Evolutionary conservation across 2,888 invertebrate genomes (phyloP).

Genomic region (Oxycera nigricornis): DNA sequence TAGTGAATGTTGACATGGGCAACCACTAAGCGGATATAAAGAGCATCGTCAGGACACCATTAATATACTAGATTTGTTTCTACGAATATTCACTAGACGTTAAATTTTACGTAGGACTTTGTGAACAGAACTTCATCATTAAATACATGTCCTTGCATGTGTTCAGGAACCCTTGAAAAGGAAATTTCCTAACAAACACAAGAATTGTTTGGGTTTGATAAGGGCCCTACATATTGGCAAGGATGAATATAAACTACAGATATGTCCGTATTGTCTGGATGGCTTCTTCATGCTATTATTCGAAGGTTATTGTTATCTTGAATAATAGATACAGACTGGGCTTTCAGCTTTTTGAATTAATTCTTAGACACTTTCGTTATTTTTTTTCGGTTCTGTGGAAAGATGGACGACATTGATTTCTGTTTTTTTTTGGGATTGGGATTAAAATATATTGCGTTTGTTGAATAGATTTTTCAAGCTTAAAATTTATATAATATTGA

Average conservation of each 20-base stretch:
- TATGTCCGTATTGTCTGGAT: not conserved
- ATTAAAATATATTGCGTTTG: too few relatives aligned
- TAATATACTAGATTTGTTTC: conserved; percentile 2
- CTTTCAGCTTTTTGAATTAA: too few relatives aligned
- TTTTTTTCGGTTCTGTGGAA: too few relatives aligned
- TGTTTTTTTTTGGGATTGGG: too few relatives aligned
- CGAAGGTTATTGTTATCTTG: not conserved
- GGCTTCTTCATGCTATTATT: not conserved
- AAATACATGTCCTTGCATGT: not conserved
- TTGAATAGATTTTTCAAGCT: too few relatives aligned
- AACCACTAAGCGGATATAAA: conserved; percentile 18
- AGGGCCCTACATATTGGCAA: not conserved
- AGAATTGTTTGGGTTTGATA: not conserved
- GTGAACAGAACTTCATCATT: not conserved
- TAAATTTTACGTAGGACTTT: not conserved
- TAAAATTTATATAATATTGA: too few relatives aligned
- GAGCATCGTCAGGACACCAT: conserved; percentile 2
- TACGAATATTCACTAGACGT: not conserved
- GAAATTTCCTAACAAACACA: not conserved
- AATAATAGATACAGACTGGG: too few relatives aligned
- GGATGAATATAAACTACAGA: not conserved
- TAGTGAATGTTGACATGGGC: conserved; percentile 10
- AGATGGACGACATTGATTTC: too few relatives aligned
- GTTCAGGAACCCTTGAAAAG: not conserved
- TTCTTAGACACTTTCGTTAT: too few relatives aligned